Evolutionary conservation across 2,113 vertebrate genomes (phyloP), one percentile per base, ranked within the genome.

Genomic region (Regulus satrapa): DNA sequence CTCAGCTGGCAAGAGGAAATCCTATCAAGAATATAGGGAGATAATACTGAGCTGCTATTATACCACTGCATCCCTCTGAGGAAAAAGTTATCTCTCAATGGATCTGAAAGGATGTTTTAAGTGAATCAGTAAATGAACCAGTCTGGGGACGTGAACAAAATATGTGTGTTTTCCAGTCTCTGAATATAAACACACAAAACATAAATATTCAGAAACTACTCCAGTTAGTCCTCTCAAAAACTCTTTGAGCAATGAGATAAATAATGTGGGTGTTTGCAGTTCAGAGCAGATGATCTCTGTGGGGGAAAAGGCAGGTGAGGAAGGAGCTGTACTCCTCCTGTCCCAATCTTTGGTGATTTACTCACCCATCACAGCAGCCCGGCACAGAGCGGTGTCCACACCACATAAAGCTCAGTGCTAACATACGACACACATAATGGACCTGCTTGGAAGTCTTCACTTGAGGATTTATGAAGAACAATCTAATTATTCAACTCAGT

Each of bases 401-500:
- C 94, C 66, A 69, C 92, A 89, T 36, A 84, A 96, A 93, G 92
- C 76, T 94, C 63, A 74, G 52, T 68, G 81, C 96, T 95, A 90
- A 94, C 91, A 92, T 62, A 89, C 61, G 94, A 92, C 88, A 86
- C 92, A 85, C 84, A 94, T 97, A 97, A 96, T 95, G 41, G 45
- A 94, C 91, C 86, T 92, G 89, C 96, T 95, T 88, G 77, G 88
- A 96, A 96, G 85, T 88, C 88, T 92, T 97, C 95, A 72, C 90
- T 32, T 4, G 34, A 96, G 94, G 97, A 97, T 97, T 97, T 97
- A 97, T 95, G 96, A 96, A 95, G 95, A 97, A 94, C 74, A 45
- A 94, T 94, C 92, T 97, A 96, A 97, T 97, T 96, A 97, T 97
- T 97, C 96, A 97, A 90, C 94, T 92, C 91, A 58, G 56, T 95